phyloP scores from a whole-genome alignment of 2,888 invertebrate species.

The Zonitis immaculata region DNA sequence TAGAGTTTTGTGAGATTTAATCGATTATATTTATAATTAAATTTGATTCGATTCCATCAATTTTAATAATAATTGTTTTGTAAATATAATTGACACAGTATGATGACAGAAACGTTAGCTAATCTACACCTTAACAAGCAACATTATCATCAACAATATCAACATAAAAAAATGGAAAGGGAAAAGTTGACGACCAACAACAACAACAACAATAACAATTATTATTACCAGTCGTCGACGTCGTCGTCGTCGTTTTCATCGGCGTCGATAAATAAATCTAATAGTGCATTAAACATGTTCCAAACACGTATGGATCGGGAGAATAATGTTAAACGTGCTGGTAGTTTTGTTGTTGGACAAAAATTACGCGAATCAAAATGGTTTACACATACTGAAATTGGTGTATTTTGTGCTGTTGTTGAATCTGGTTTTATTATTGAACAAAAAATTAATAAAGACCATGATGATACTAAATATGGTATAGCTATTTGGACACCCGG shows the following conservation, averaged over 20 bases:
- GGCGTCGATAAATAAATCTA: conserved; percentile 1
- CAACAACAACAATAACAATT: background rate
- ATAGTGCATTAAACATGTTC: conserved; percentile 9
- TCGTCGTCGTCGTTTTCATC: background rate
- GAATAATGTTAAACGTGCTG: conserved; percentile 48
- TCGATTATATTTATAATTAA: too few relatives aligned
- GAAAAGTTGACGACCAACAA: background rate
- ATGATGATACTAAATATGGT: conserved; percentile 60
- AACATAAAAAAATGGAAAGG: conserved; percentile 2
- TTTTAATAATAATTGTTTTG: too few relatives aligned
- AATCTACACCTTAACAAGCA: conserved; percentile 17
- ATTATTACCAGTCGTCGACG: background rate
- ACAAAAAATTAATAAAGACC: conserved; percentile 49
- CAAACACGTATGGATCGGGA: conserved; percentile 7
- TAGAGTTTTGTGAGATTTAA: too few relatives aligned
- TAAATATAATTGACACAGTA: too few relatives aligned
- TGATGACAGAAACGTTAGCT: conserved; percentile 22
- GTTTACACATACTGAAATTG: conserved; percentile 67
- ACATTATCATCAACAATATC: background rate
- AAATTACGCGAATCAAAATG: conserved; percentile 70
- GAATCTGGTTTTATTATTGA: conserved; percentile 70
- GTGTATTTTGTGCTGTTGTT: conserved; percentile 66
- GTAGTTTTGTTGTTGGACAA: conserved; percentile 65
- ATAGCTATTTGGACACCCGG: conserved; percentile 67
- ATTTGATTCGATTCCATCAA: too few relatives aligned